A percentile compares a stretch with the other conserved stretches of the same genome.
phyloP scores from a whole-genome alignment of 2,797 vertebrate genomes.

The Rhinogobio ventralis region DNA sequence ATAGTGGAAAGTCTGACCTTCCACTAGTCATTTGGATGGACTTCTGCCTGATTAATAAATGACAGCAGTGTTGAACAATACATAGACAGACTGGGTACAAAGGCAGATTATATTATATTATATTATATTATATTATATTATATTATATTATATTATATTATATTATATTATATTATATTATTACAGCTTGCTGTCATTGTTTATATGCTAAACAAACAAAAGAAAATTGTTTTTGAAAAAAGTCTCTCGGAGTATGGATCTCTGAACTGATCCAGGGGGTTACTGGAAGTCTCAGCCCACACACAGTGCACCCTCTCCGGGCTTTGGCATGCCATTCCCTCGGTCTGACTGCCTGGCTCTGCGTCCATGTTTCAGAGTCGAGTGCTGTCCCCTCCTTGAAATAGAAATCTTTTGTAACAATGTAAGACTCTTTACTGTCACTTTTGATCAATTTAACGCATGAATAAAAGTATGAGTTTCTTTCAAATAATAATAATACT shows the following conservation, averaged over 20 bases:
- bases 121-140: neutral
- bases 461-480: too few relatives aligned
- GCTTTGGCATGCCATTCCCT: too few relatives aligned
- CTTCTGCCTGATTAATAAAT: slow-evolving; percentile 6
- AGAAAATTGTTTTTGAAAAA: neutral
- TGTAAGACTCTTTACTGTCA: neutral
- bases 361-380: too few relatives aligned
- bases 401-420: neutral
- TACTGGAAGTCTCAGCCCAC: too few relatives aligned
- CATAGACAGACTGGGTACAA: neutral
- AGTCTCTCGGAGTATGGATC: too few relatives aligned
- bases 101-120: neutral
- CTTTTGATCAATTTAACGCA: too few relatives aligned
- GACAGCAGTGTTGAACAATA: neutral
- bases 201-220: neutral
- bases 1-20: neutral
- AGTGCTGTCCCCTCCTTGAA: neutral
- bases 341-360: too few relatives aligned
- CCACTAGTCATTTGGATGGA: neutral
- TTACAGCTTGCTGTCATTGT: neutral
- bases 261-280: too few relatives aligned
- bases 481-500: too few relatives aligned
- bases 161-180: neutral
- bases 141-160: too few relatives aligned
- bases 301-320: too few relatives aligned